Evolutionary conservation across 2,888 invertebrate genomes (phyloP).

Genomic region (Epsilonema sp.): DNA sequence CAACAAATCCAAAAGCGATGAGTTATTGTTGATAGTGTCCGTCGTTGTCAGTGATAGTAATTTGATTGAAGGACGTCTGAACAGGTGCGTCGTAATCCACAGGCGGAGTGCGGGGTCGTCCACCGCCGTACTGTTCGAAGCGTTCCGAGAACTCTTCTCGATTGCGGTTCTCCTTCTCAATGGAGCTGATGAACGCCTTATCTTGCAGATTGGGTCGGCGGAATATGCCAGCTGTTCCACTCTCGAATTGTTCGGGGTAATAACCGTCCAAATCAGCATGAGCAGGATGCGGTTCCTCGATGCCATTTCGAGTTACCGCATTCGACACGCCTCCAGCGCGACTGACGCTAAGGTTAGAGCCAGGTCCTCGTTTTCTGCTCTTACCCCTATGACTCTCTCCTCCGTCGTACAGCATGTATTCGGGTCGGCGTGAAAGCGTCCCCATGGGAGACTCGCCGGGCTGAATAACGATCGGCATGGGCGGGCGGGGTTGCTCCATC

Average conservation of each 20-base stretch:
- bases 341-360: not conserved
- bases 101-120: slow-evolving; percentile 1
- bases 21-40: too few relatives aligned
- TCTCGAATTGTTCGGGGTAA: slow-evolving; percentile 19
- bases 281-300: not conserved
- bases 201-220: slow-evolving; percentile 9
- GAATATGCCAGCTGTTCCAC: slow-evolving; percentile 24
- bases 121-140: not conserved
- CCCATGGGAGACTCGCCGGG: too few relatives aligned
- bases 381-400: too few relatives aligned
- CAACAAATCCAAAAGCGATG: too few relatives aligned
- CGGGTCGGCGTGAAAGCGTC: too few relatives aligned
- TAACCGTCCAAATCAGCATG: slow-evolving; percentile 12
- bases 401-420: too few relatives aligned
- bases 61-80: too few relatives aligned
- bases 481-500: too few relatives aligned
- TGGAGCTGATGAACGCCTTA: slow-evolving; percentile 5
- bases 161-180: not conserved
- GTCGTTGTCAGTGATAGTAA: too few relatives aligned
- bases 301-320: not conserved
- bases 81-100: slow-evolving; percentile 1
- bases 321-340: not conserved
- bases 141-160: not conserved
- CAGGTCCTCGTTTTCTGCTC: too few relatives aligned
- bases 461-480: too few relatives aligned